Evolutionary conservation across 2,797 vertebrate species (phyloP).

Genomic region (Mus caroli): DNA sequence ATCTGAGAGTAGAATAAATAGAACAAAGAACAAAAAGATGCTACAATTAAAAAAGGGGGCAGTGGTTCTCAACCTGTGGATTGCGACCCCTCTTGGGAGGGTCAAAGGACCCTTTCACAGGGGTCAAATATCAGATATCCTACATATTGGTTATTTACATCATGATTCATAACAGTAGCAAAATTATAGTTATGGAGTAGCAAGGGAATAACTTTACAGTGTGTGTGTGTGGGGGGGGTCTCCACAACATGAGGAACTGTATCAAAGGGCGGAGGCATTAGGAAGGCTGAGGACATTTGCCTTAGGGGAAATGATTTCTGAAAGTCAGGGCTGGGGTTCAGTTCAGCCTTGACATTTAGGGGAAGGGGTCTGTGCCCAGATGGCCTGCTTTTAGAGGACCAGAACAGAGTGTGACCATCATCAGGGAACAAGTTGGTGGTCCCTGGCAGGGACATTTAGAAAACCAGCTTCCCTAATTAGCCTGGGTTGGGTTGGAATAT

Average conservation of each 20-base stretch:
- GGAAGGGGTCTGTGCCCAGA: neutral
- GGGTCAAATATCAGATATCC: neutral
- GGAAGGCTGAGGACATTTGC: neutral
- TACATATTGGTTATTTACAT: neutral
- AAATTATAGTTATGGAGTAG: neutral
- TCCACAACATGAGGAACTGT: neutral
- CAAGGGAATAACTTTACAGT: neutral
- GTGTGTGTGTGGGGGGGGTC: no score
- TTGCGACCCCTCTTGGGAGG: no score
- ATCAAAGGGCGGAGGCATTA: rapidly evolving
- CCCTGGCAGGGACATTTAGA: neutral
- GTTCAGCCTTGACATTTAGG: neutral
- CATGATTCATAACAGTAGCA: neutral
- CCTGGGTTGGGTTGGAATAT: no score
- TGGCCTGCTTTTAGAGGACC: neutral
- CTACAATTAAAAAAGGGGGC: neutral
- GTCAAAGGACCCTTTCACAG: neutral
- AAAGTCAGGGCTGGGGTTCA: conserved; percentile 32
- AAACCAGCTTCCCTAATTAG: neutral
- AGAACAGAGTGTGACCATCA: neutral
- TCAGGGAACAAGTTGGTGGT: rapidly evolving
- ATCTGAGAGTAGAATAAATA: conserved; percentile 3
- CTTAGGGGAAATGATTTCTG: neutral
- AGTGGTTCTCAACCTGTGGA: neutral
- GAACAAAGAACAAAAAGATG: neutral